These are phyloP conservation scores for Lepisosteus osseus DNA, from an alignment of 2,113 vertebrate genomes.

Conservation along the genomic window DNA sequence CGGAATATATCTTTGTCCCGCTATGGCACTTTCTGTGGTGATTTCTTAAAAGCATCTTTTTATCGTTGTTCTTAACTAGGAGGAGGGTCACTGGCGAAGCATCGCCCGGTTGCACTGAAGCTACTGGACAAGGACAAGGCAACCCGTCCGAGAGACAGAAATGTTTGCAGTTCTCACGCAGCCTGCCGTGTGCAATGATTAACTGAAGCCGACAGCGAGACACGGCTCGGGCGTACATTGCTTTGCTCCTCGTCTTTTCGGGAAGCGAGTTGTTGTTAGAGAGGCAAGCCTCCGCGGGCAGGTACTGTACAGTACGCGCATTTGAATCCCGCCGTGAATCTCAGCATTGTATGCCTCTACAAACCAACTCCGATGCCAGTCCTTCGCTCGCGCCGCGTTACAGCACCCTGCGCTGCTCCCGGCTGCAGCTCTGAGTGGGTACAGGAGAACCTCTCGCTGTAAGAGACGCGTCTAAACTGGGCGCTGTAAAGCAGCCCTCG, in stretches of 20 bases:
- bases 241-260: no score
- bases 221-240: no score
- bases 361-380: constrained; percentile 14
- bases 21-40: neutral
- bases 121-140: constrained; percentile 42
- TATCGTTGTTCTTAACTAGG: neutral
- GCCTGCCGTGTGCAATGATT: no score
- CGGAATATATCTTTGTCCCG: constrained; percentile 9
- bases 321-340: no score
- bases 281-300: no score
- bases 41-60: neutral
- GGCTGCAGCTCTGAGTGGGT: neutral
- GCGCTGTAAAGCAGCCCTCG: constrained; percentile 1
- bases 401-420: constrained; percentile 11
- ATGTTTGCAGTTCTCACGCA: neutral
- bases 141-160: neutral
- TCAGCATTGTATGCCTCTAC: neutral
- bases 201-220: no score
- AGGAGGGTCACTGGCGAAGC: neutral
- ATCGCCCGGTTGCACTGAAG: constrained; percentile 21
- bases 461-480: constrained; percentile 14
- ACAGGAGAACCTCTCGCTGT: neutral
- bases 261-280: no score
- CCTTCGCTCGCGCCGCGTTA: constrained; percentile 5
- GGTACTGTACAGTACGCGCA: no score